Percentiles rank a stretch among this genome's conserved stretches.
These are phyloP conservation scores for Limenitis arthemis DNA, from an alignment of 2,888 invertebrate genomes.

Conservation along the genomic window DNA sequence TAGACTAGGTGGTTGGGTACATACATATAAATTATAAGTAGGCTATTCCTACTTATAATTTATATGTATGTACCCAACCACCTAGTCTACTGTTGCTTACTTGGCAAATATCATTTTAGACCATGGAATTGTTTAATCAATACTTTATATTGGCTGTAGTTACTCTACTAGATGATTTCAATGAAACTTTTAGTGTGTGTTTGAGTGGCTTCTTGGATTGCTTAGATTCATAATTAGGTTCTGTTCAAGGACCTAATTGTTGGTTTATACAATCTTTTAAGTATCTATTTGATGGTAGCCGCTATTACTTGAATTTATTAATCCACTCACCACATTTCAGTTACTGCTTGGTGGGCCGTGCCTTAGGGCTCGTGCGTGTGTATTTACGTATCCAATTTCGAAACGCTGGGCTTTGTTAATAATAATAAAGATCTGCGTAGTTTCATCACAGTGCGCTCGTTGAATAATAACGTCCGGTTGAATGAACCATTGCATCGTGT, in stretches of 20 bases:
- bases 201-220: too few species aligned
- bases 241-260: too few species aligned
- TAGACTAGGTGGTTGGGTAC: too few species aligned
- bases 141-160: too few species aligned
- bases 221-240: too few species aligned
- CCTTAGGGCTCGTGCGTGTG: slow-evolving; percentile 15
- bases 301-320: not conserved
- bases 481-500: slow-evolving; percentile 70
- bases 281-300: not conserved
- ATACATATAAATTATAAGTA: too few species aligned
- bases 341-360: slow-evolving; percentile 4
- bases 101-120: too few species aligned
- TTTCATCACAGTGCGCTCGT: slow-evolving; percentile 66
- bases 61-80: not conserved
- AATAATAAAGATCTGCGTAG: slow-evolving; percentile 55
- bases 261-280: too few species aligned
- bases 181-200: too few species aligned
- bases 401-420: slow-evolving; percentile 59
- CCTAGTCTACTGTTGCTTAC: too few species aligned
- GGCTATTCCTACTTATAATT: not conserved
- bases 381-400: slow-evolving; percentile 50
- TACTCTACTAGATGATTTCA: too few species aligned
- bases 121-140: too few species aligned
- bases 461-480: slow-evolving; percentile 70
- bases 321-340: not conserved